Conservation (phyloP, 2,797 vertebrate genomes). For the Molossus alvarezi region DNA sequence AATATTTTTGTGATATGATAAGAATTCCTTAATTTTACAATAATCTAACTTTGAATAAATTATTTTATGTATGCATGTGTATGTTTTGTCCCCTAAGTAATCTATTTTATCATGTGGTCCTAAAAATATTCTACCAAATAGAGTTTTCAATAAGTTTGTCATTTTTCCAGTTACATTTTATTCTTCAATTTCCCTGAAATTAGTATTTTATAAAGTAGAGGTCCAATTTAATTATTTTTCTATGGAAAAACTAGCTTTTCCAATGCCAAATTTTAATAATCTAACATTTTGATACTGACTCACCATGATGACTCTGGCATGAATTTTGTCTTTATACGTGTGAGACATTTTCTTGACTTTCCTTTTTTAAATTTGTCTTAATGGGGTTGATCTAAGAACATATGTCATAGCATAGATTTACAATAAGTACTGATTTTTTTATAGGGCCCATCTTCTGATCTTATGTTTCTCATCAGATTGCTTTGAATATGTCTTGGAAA, state of each 20-base stretch:
- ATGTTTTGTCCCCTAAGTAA: neutral
- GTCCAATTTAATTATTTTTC: neutral
- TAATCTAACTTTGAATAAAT: neutral
- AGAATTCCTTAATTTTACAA: neutral
- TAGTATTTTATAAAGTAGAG: neutral
- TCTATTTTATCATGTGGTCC: neutral
- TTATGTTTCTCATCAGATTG: neutral
- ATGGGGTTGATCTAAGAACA: neutral
- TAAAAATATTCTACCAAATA: neutral
- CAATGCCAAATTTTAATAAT: neutral
- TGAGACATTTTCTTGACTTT: neutral
- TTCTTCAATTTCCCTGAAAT: neutral
- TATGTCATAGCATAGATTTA: neutral
- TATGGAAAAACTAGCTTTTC: neutral
- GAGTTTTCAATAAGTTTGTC: neutral
- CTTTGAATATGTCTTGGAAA: neutral
- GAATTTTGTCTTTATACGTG: neutral
- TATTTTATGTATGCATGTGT: neutral
- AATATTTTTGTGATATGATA: neutral
- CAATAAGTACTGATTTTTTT: neutral
- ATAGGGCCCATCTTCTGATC: neutral
- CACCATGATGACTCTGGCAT: neutral
- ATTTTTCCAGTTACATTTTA: neutral
- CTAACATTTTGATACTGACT: neutral
- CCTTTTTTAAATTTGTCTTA: neutral